Percentiles rank a stretch among this genome's conserved stretches.
phyloP scores from a whole-genome alignment of 1,140 invertebrate species.

The Papilio polytes region DNA sequence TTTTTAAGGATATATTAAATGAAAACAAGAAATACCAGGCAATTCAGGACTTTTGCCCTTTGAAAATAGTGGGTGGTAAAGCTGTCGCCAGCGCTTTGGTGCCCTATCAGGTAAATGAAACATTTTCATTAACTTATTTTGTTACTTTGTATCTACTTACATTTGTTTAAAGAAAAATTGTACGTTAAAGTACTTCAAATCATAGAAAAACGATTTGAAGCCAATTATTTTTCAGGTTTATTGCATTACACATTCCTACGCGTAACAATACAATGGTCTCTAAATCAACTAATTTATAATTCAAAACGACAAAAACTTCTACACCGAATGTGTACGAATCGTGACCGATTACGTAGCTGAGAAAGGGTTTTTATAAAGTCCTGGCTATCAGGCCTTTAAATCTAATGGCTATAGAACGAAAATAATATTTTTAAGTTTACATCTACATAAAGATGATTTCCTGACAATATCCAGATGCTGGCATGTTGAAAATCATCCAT shows the following conservation, averaged over 20 bases:
- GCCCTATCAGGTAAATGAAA: slow-evolving; percentile 50
- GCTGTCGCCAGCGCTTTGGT: slow-evolving; percentile 40
- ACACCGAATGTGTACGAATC: slow-evolving; percentile 11
- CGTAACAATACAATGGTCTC: background rate
- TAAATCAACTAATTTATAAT: slow-evolving; percentile 15
- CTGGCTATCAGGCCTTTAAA: background rate
- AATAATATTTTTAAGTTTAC: too few relatives aligned
- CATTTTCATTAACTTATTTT: too few relatives aligned
- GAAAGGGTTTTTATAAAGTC: background rate
- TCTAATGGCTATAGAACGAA: too few relatives aligned
- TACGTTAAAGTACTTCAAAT: too few relatives aligned
- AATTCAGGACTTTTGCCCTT: slow-evolving; percentile 43
- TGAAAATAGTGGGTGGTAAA: slow-evolving; percentile 50
- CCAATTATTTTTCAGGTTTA: slow-evolving; percentile 5
- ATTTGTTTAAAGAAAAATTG: too few relatives aligned
- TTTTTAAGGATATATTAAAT: slow-evolving; percentile 45
- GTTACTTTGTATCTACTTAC: too few relatives aligned
- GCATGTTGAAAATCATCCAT: background rate
- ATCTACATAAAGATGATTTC: background rate
- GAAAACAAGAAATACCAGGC: slow-evolving; percentile 44
- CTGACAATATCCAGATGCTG: background rate
- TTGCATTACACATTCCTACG: background rate
- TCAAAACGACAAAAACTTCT: background rate
- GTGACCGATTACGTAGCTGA: background rate
- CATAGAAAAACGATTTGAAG: too few relatives aligned